These are phyloP conservation scores for Heliconius ethilla DNA, from an alignment of 2,888 invertebrate genomes.

Conservation along the genomic window DNA sequence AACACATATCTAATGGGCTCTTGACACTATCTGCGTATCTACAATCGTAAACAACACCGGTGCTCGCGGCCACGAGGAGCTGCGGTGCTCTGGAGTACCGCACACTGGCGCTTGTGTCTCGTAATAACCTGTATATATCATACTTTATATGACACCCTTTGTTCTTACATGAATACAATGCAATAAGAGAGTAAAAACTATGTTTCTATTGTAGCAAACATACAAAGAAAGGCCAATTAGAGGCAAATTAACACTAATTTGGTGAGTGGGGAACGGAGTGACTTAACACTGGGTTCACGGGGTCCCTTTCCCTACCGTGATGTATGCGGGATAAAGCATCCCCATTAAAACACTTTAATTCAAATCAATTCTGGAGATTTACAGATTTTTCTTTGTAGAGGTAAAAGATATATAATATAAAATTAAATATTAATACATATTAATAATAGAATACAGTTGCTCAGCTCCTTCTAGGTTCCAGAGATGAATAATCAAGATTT, in stretches of 20 bases:
- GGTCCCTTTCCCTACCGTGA: too few relatives aligned
- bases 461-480: not conserved
- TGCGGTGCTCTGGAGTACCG: constrained; percentile 24
- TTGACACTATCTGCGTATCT: constrained; percentile 36
- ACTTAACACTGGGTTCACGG: too few relatives aligned
- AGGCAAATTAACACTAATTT: not conserved
- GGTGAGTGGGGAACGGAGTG: too few relatives aligned
- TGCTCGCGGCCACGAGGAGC: constrained; percentile 28
- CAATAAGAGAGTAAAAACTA: not conserved
- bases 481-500: not conserved
- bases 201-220: not conserved
- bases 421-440: too few relatives aligned
- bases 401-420: too few relatives aligned
- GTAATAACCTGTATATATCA: constrained; percentile 21
- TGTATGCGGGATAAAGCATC: too few relatives aligned
- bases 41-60: constrained; percentile 40
- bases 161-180: constrained; percentile 9
- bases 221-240: not conserved
- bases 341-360: too few relatives aligned
- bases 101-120: constrained; percentile 30
- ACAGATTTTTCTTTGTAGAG: too few relatives aligned
- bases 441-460: too few relatives aligned
- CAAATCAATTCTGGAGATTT: too few relatives aligned
- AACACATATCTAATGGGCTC: constrained; percentile 27
- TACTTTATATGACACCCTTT: constrained; percentile 7